Percentiles rank a stretch among this genome's conserved stretches.
Conservation (phyloP, 2,888 invertebrate species). For the Drosophila birchii region DNA sequence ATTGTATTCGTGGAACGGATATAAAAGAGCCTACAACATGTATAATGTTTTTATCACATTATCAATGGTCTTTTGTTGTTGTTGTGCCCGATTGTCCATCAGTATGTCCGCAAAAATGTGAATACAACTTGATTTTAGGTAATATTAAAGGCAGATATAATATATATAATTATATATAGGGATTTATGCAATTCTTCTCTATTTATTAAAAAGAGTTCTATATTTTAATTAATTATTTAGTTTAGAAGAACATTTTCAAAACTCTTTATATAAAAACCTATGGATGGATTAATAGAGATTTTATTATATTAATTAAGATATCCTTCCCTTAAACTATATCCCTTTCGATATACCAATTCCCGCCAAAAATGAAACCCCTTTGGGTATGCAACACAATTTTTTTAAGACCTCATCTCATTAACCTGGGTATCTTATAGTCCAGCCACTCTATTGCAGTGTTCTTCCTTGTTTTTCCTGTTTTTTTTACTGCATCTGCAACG, state of each 20-base stretch:
- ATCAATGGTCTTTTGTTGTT: not conserved
- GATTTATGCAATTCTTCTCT: not conserved
- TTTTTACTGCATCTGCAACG: constrained; percentile 7
- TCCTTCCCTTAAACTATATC: too few relatives aligned
- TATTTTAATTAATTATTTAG: too few relatives aligned
- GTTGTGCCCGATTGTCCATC: not conserved
- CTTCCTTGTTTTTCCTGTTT: not conserved
- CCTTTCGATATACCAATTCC: not conserved
- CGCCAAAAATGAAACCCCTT: not conserved
- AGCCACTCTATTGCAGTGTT: too few relatives aligned
- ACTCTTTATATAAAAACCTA: too few relatives aligned
- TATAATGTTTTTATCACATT: not conserved
- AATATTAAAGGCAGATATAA: not conserved
- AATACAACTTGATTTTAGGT: not conserved
- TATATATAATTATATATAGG: too few relatives aligned
- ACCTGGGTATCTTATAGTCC: constrained; percentile 11
- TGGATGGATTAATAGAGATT: too few relatives aligned
- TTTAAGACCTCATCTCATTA: not conserved
- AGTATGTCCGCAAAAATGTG: not conserved
- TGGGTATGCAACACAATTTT: not conserved
- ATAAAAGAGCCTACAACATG: not conserved
- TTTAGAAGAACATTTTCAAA: too few relatives aligned
- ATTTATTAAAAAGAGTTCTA: not conserved
- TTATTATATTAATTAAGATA: too few relatives aligned
- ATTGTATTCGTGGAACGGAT: not conserved